phyloP scores from a whole-genome alignment of 2,888 invertebrate genomes.

The Punctoribates punctum region DNA sequence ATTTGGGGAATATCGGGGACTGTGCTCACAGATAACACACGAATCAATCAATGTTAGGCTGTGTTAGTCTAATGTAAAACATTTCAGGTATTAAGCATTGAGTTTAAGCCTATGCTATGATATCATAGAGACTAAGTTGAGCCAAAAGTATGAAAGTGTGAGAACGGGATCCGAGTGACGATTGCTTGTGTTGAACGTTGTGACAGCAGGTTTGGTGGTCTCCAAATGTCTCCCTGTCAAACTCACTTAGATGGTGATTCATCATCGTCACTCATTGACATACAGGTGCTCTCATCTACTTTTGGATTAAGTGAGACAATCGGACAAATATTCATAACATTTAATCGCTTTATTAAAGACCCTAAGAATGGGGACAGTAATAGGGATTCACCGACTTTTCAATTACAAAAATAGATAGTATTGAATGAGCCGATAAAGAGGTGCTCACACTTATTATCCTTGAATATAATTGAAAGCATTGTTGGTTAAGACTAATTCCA shows the following conservation, averaged over 20 bases:
- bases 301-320: slow-evolving; percentile 16
- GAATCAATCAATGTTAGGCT: too few species aligned
- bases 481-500: not conserved
- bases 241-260: slow-evolving; percentile 22
- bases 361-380: not conserved
- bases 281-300: slow-evolving; percentile 8
- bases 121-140: not conserved
- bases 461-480: not conserved
- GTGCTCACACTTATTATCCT: not conserved
- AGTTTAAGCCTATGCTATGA: not conserved
- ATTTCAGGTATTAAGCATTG: not conserved
- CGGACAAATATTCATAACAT: not conserved
- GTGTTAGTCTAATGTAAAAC: not conserved
- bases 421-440: too few species aligned
- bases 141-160: not conserved
- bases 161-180: slow-evolving; percentile 21
- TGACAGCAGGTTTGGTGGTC: slow-evolving; percentile 26
- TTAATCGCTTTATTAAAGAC: not conserved
- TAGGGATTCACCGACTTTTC: not conserved
- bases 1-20: too few species aligned
- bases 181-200: slow-evolving; percentile 17
- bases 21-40: too few species aligned
- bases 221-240: slow-evolving; percentile 16
- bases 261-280: slow-evolving; percentile 27
- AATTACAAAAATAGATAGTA: not conserved